phyloP scores from a whole-genome alignment of 2,888 invertebrate species.

The Drosophila cognata region DNA sequence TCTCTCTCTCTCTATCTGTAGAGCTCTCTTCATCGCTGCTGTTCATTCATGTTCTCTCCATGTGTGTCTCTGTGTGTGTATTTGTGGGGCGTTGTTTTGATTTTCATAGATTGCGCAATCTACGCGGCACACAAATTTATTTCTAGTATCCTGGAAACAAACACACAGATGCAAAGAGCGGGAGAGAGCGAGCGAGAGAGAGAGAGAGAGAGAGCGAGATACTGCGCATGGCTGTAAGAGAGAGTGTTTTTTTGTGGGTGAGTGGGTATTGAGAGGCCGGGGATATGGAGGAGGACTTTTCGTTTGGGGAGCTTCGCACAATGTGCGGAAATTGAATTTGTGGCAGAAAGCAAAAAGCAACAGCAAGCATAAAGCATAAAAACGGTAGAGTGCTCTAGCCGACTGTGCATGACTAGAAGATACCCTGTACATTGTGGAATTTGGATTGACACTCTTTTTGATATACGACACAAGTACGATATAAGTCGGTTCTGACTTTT shows the following conservation, averaged over 20 bases:
- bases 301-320: slow-evolving; percentile 70
- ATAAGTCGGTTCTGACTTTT: too few relatives aligned
- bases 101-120: slow-evolving; percentile 79
- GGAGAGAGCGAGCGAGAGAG: slow-evolving; percentile 1
- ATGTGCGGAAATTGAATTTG: slow-evolving; percentile 81
- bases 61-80: slow-evolving; percentile 41
- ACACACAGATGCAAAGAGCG: slow-evolving; percentile 10
- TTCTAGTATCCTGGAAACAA: slow-evolving; percentile 45
- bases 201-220: not conserved
- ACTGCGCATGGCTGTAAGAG: not conserved
- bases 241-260: not conserved
- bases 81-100: slow-evolving; percentile 80
- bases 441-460: not conserved
- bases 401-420: not conserved
- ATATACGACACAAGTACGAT: not conserved
- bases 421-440: not conserved
- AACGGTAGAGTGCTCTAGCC: not conserved
- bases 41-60: slow-evolving; percentile 33
- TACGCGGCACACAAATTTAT: slow-evolving; percentile 43
- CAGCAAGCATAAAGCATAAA: not conserved
- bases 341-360: slow-evolving; percentile 58
- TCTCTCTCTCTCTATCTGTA: not conserved
- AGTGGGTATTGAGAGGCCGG: not conserved
- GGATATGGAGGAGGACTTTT: slow-evolving; percentile 23
- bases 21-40: slow-evolving; percentile 2